Evolutionary conservation across 1,140 invertebrate genomes (phyloP).

Genomic region (Latrodectus geometricus): DNA sequence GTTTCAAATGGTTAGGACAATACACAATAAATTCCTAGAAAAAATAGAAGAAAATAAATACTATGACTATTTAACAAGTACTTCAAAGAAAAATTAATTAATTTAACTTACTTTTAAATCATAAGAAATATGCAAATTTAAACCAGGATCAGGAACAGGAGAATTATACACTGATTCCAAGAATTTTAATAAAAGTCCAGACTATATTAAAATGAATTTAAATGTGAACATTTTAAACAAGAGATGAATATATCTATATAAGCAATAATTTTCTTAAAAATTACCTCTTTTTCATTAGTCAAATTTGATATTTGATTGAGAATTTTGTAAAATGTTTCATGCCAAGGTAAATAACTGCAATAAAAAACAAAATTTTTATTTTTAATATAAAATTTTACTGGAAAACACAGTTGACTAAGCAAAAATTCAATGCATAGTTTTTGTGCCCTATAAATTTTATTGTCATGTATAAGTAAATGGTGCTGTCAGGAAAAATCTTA

Average conservation of each 20-base stretch:
- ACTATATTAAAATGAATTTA: slow-evolving; percentile 34
- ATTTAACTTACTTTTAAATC: slow-evolving; percentile 47
- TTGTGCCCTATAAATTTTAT: too few relatives aligned
- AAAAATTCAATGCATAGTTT: too few relatives aligned
- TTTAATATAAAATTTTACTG: too few relatives aligned
- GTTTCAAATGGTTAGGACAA: slow-evolving; percentile 81
- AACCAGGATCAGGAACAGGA: slow-evolving; percentile 73
- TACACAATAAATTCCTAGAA: slow-evolving; percentile 80
- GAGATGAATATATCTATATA: neutral
- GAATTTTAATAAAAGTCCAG: slow-evolving; percentile 74
- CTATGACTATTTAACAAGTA: neutral
- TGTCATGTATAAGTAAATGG: too few relatives aligned
- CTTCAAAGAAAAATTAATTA: too few relatives aligned
- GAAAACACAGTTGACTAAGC: neutral
- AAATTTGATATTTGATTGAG: slow-evolving; percentile 70
- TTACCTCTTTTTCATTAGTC: slow-evolving; percentile 63
- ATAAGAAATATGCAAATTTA: slow-evolving; percentile 71
- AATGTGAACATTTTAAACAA: neutral
- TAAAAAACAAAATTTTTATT: neutral
- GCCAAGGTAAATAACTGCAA: slow-evolving; percentile 85
- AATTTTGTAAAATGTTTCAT: slow-evolving; percentile 90
- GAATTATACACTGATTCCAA: slow-evolving; percentile 77
- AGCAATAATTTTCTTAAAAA: neutral
- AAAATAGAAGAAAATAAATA: neutral
- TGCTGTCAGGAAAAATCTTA: too few relatives aligned